Base-by-base conservation (phyloP, 2,113 vertebrate species). In the Eubucco bourcierii region DNA sequence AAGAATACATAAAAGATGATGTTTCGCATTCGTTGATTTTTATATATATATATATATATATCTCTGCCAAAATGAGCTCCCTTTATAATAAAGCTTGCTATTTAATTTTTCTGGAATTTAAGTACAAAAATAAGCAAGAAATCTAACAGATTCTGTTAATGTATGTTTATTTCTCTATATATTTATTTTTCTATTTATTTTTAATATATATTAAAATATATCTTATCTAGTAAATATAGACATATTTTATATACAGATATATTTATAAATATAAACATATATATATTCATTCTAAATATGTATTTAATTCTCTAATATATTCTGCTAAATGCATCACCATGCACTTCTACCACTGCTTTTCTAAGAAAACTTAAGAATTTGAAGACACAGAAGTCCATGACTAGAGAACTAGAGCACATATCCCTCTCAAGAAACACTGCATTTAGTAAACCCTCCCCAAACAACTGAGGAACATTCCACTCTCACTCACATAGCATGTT, bases 401-500 rank as follows among this genome's bases (percentile, higher is more conserved):
- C 18, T 65, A 2, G 13, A 56, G 52, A 60, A 56, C 18, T 23
- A 59, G 21, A 82, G 33, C 5, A 28, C 1, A 1, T 3, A 37
- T 14, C 21, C 18, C 21, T 60, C 55, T n/a, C 29, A 14, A 15
- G 66, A 56, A 28, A 24, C 13, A 11, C 2, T 20, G 10, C 13
- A 56, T 5, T 73, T 50, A 59, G n/a, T 4, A 52, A 75, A 17
- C 37, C 28, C 33, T 64, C 5, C 59, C 70, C 3, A 7, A 34
- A 46, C 15, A 75, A 44, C 13, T 0, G 25, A 60, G 31, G 37
- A 71, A 13, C 18, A 13, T 6, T 23, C 17, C 60, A 60, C 81
- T 95, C 76, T 94, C 93, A 97, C 98, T 99, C 98, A 99, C 99
- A 99, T 99, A 84, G 99, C 98, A n/a, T 99, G 99, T 95, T 99